phyloP scores from a whole-genome alignment of 2,888 invertebrate genomes.

The Balanococcus diminutus region DNA sequence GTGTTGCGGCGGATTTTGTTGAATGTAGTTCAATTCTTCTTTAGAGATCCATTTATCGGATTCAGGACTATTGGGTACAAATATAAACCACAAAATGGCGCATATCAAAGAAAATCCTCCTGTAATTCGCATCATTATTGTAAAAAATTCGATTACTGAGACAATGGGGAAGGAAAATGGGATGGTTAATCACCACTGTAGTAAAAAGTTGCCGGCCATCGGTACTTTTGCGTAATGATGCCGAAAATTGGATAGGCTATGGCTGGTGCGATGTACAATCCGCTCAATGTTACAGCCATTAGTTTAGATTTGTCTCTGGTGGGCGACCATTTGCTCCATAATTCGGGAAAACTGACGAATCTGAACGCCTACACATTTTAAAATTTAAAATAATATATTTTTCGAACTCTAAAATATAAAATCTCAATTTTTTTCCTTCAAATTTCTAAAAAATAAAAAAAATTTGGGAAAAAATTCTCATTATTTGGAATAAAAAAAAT shows the following conservation, averaged over 20 bases:
- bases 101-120: slow-evolving; percentile 73
- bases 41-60: slow-evolving; percentile 74
- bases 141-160: too few species aligned
- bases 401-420: too few species aligned
- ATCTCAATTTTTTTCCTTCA: too few species aligned
- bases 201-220: slow-evolving; percentile 84
- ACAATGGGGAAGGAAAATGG: too few species aligned
- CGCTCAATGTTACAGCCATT: background rate
- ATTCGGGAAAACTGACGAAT: background rate
- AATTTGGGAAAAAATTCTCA: too few species aligned
- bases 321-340: background rate
- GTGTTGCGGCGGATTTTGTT: background rate
- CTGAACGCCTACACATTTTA: slow-evolving; percentile 59
- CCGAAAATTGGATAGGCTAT: background rate
- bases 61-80: slow-evolving; percentile 76
- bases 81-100: slow-evolving; percentile 73
- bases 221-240: slow-evolving; percentile 63
- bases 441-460: too few species aligned
- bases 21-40: slow-evolving; percentile 75
- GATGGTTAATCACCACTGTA: slow-evolving; percentile 67
- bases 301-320: background rate
- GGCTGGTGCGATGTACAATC: background rate
- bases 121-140: slow-evolving; percentile 59
- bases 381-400: too few species aligned
- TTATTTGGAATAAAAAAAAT: too few species aligned